These are phyloP conservation scores for Premnoplex brunnescens DNA, from an alignment of 2,797 vertebrate genomes.

Conservation along the genomic window DNA sequence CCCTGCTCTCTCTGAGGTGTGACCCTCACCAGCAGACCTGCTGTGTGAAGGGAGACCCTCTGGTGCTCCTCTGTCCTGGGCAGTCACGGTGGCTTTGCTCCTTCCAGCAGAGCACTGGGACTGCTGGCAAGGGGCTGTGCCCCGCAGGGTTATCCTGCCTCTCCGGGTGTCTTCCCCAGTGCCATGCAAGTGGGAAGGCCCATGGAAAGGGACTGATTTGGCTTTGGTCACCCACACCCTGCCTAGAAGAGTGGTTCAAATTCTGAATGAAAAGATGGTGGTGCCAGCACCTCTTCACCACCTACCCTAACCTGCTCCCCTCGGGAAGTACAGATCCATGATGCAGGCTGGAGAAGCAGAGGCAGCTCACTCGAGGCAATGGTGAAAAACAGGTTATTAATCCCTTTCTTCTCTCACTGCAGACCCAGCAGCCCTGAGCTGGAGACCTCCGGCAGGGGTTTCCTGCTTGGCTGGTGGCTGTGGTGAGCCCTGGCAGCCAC, in stretches of 20 bases:
- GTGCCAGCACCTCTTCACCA: neutral
- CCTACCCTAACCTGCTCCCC: neutral
- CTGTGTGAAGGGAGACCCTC: neutral
- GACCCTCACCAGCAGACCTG: neutral
- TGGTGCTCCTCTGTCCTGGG: neutral
- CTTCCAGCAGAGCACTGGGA: rapidly evolving
- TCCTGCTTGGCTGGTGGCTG: neutral
- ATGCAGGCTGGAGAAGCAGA: neutral
- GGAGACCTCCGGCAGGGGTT: neutral
- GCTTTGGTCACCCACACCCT: neutral
- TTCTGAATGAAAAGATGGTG: neutral
- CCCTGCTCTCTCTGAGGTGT: neutral
- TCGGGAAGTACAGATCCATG: neutral
- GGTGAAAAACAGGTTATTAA: neutral
- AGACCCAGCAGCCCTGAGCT: neutral
- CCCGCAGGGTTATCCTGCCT: rapidly evolving
- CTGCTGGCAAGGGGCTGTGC: neutral
- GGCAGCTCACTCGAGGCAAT: neutral
- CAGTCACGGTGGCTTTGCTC: neutral
- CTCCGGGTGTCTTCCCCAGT: neutral
- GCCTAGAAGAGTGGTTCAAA: neutral
- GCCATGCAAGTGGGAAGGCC: rapidly evolving
- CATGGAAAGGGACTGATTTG: neutral
- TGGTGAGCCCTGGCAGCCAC: neutral
- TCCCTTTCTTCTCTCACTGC: neutral